These are phyloP conservation scores for Hydropsyche betteni DNA, from an alignment of 2,888 invertebrate species.

Conservation along the genomic window DNA sequence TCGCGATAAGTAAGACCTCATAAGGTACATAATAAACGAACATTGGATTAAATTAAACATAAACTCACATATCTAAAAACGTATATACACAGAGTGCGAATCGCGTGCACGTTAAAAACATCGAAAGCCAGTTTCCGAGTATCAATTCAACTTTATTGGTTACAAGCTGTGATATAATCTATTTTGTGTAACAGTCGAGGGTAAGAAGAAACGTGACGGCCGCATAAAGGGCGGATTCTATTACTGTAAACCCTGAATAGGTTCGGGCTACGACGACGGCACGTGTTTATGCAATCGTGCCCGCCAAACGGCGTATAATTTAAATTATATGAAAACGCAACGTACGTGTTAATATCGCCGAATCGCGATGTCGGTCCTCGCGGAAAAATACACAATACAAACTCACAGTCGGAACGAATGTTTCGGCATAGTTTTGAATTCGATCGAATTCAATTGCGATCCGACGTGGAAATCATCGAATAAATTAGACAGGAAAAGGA, in stretches of 20 bases:
- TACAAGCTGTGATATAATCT: conserved; percentile 32
- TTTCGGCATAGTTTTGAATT: no score
- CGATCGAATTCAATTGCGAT: no score
- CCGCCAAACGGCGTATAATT: conserved; percentile 21
- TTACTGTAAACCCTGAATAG: conserved; percentile 13
- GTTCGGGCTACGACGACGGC: neutral
- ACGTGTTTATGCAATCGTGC: conserved; percentile 30
- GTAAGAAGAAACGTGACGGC: conserved; percentile 31
- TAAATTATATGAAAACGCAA: conserved; percentile 28
- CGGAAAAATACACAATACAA: no score
- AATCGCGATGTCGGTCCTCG: neutral
- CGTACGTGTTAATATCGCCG: conserved; percentile 22
- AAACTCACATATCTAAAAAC: no score
- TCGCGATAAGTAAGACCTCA: no score
- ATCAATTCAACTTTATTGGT: conserved; percentile 29
- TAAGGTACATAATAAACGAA: no score
- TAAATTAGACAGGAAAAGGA: conserved; percentile 18
- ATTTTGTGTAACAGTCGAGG: conserved; percentile 24
- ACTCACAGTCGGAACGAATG: no score
- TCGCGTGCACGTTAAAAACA: no score
- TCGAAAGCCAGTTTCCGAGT: neutral
- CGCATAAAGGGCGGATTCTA: conserved; percentile 29
- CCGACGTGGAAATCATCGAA: no score
- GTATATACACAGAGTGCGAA: no score
- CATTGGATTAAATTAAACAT: no score